Conservation (phyloP, 1,140 invertebrate species). For the Olivierus martensii region DNA sequence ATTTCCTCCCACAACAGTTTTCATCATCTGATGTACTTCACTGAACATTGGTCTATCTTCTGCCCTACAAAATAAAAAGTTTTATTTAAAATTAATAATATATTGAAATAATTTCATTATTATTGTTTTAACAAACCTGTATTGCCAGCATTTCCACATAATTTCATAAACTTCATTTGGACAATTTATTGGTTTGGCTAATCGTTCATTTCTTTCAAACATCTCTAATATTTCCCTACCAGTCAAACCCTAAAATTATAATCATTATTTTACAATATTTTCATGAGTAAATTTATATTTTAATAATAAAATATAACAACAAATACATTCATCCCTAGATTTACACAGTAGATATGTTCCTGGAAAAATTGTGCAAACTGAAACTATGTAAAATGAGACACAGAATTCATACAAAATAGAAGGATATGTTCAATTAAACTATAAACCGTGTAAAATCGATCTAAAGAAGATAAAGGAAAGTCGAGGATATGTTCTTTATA, state of each 20-base stretch:
- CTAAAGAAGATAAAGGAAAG: no score
- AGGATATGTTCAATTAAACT: no score
- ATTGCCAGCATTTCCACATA: slow-evolving; percentile 83
- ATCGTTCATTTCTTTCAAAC: slow-evolving; percentile 31
- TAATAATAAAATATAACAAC: neutral
- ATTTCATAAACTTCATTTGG: slow-evolving; percentile 69
- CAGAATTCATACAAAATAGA: no score
- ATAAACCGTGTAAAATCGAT: no score
- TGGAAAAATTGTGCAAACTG: no score
- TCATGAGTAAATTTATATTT: no score
- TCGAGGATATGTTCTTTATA: no score
- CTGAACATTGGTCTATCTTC: slow-evolving; percentile 21
- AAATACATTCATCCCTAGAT: no score
- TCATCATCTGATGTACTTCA: slow-evolving; percentile 17
- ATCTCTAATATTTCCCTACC: slow-evolving; percentile 23
- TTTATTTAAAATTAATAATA: neutral
- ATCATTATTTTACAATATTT: no score
- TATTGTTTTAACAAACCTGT: slow-evolving; percentile 29
- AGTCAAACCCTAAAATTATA: slow-evolving; percentile 21
- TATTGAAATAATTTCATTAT: slow-evolving; percentile 1
- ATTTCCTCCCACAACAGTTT: neutral
- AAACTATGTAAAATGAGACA: no score
- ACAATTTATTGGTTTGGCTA: slow-evolving; percentile 63
- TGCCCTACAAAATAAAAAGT: slow-evolving; percentile 13
- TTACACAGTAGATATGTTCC: no score